phyloP scores from a whole-genome alignment of 2,797 vertebrate genomes.

The Rhinatrema bivittatum region DNA sequence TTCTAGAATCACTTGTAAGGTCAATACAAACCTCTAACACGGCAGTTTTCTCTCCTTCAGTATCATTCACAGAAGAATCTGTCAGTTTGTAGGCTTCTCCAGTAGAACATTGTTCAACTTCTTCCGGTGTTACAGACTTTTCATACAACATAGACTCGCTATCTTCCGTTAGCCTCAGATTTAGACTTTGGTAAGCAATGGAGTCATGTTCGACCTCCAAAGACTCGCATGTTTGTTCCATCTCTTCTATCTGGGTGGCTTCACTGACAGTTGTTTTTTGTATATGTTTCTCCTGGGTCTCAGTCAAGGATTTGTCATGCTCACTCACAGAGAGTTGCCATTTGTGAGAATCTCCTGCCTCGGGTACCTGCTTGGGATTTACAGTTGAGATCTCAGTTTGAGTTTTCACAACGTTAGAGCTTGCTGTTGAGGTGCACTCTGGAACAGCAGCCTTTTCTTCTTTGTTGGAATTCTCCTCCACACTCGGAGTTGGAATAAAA shows the following conservation, averaged over 20 bases:
- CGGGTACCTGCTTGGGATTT: conserved; percentile 27
- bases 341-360: conserved; percentile 47
- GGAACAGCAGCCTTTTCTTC: conserved; percentile 30
- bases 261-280: conserved; percentile 56
- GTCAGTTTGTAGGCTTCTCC: conserved; percentile 4
- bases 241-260: conserved; percentile 67
- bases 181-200: conserved; percentile 3
- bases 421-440: conserved; percentile 26
- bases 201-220: conserved; percentile 11
- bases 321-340: conserved; percentile 68
- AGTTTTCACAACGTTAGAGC: conserved; percentile 23
- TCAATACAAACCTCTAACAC: conserved; percentile 13
- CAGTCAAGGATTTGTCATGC: conserved; percentile 31
- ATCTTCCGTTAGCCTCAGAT: conserved; percentile 7
- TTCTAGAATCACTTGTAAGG: conserved; percentile 28
- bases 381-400: conserved; percentile 21
- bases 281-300: conserved; percentile 25
- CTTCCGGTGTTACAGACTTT: conserved; percentile 15
- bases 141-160: conserved; percentile 7
- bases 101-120: conserved; percentile 9
- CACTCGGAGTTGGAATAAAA: conserved; percentile 80
- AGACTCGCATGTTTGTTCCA: conserved; percentile 15
- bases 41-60: conserved; percentile 11
- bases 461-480: conserved; percentile 41
- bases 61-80: conserved; percentile 5